phyloP scores from a whole-genome alignment of 1,140 invertebrate genomes.

The Protaetia brevitarsis region DNA sequence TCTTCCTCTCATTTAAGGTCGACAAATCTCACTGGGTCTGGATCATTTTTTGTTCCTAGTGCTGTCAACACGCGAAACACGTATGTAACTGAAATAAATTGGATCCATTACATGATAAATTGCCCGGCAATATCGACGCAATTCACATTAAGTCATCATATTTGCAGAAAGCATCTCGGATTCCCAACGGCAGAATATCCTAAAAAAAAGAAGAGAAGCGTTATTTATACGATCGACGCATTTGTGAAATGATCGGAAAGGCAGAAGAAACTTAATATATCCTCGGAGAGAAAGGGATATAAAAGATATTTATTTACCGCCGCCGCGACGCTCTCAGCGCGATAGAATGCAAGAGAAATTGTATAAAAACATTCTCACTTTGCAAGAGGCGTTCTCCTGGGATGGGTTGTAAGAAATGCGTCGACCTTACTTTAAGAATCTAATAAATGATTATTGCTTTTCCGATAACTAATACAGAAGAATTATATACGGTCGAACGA shows the following conservation, averaged over 20 bases:
- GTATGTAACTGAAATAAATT: no score
- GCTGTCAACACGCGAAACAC: no score
- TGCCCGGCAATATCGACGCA: no score
- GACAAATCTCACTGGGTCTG: no score
- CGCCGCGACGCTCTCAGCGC: not conserved
- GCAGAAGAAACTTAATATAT: not conserved
- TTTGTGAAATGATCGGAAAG: constrained; percentile 13
- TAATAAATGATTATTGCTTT: constrained; percentile 19
- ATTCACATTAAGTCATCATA: no score
- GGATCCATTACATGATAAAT: no score
- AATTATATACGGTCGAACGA: not conserved
- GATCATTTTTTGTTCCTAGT: no score
- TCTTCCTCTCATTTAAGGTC: no score
- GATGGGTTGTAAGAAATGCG: constrained; percentile 6
- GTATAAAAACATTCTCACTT: constrained; percentile 18
- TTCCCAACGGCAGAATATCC: not conserved
- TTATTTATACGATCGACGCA: not conserved
- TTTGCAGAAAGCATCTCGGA: not conserved
- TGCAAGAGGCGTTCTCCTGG: not conserved
- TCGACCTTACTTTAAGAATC: constrained; percentile 6
- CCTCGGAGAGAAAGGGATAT: not conserved
- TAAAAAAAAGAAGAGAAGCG: not conserved
- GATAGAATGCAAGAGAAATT: not conserved
- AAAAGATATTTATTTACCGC: constrained; percentile 13
- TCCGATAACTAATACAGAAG: constrained; percentile 12